Evolutionary conservation across 2,113 vertebrate genomes (phyloP), one percentile per base, ranked within the genome.

Genomic region (Tachycineta bicolor): DNA sequence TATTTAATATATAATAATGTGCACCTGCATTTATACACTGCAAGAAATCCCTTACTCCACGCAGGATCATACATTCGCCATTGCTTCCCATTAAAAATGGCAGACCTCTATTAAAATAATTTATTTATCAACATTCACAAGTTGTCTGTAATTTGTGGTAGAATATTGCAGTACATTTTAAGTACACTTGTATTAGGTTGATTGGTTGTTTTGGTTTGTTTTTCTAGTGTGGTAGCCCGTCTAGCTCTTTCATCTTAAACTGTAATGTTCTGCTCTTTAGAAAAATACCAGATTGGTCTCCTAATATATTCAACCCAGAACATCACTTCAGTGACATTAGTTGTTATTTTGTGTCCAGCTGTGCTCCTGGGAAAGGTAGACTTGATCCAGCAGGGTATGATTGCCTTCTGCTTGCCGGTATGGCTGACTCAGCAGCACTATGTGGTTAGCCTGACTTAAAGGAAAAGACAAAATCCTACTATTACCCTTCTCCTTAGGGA

Each of bases 371-470:
- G 86, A 82, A 60, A 76, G 64, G 76, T 49, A 43, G 76, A 34
- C 47, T 90, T 71, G 39, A 76, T 55, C 56, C 84, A 49, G 33
- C 33, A 33, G 3, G 4, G 59, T 68, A 26, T 71, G 92, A 87
- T 89, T 93, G 69, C 80, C 5, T 13, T 83, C 69, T 87, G 78
- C 50, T 65, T 41, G 56, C 64, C 39, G 25, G n/a, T 86, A 14
- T 24, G 50, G 86, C 94, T 97, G 96, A 95, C 76, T 94, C 96
- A 95, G 96, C 94, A 95, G 93, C 73, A 58, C 17, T 33, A 3
- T 34, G 69, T 58, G 53, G 69, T 83, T 75, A 84, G 52, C 41
- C 58, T 87, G 88, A 79, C 76, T 95, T 89, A 79, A 78, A 90
- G 55, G 75, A 58, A 89, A 91, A 89, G 84, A 93, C 81, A 86